Base-by-base conservation (phyloP, 1,140 invertebrate species). In the Drosophila jambulina region DNA sequence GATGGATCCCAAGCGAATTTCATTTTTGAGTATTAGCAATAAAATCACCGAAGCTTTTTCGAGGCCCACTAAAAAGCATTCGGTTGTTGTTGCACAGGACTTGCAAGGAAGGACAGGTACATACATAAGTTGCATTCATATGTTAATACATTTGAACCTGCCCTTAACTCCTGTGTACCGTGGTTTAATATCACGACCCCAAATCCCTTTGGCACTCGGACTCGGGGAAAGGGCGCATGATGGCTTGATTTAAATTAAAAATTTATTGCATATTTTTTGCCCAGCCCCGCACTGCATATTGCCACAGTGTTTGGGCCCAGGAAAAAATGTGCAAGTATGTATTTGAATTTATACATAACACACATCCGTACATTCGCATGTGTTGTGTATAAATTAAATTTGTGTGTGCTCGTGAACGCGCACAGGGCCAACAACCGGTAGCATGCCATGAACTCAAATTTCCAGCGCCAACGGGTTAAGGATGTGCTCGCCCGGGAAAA, bases 171-270 rank as follows among this genome's bases (percentile, higher is more conserved):
- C 34, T 17, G 13, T 21, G 5, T 3, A 21, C 12, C 19, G 9
- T 58, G 13, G 54, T 36, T 43, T 65, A 43, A 42, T 59, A 40
- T 17, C 45, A n/a, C 40, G 36, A 19, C 32, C 60, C 43, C 60
- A 49, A 76, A 67, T 51, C 54, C 70, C 67, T 17, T 51, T 60
- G 27, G 36, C 45, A 21, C 45, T 32, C 65, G 65, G 36, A 23
- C 25, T 38, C 21, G 27, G 48, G 25, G 48, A 7, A 36, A 25
- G 36, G 42, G 64, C 63, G 56, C 21, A 38, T 67, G 78, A 78
- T 85, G 75, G 78, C 85, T 88, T 88, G 85, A 85, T 88, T 88
- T 88, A 88, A 88, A 88, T 88, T 90, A 90, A 88, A 88, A 88
- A 88, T 88, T 76, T 88, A 88, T 88, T 88, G 85, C 85, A 90